These are phyloP conservation scores for Drosophila tropicalis DNA, from an alignment of 1,140 invertebrate species.

Conservation along the genomic window DNA sequence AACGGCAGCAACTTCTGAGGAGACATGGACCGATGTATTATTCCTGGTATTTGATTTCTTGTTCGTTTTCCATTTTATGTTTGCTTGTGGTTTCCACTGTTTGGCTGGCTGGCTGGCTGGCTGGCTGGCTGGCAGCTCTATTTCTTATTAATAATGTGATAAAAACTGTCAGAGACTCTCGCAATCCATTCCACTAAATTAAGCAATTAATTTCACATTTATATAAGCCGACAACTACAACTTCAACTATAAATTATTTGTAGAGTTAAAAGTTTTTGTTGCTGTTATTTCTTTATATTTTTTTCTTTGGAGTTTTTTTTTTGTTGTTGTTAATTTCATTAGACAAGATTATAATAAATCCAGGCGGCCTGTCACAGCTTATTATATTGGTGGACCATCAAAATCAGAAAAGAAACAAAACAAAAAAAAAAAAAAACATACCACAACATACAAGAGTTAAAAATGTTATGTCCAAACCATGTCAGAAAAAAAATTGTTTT, in stretches of 20 bases:
- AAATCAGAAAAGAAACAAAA: constrained; percentile 3
- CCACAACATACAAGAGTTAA: not conserved
- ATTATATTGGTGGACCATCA: constrained; percentile 61
- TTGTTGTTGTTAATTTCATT: constrained; percentile 4
- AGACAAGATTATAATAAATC: constrained; percentile 58
- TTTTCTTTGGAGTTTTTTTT: constrained; percentile 14
- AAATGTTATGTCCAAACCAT: constrained; percentile 29
- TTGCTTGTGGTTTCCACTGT: constrained; percentile 10
- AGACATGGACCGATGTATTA: constrained; percentile 16
- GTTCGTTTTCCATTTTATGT: constrained; percentile 14
- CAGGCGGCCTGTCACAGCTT: constrained; percentile 64
- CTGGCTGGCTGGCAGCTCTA: constrained; percentile 46
- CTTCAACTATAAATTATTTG: constrained; percentile 71
- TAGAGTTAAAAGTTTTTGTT: constrained; percentile 21
- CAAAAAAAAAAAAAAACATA: not conserved
- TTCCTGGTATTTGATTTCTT: constrained; percentile 66
- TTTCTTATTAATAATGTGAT: constrained; percentile 82
- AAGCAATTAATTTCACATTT: constrained; percentile 80
- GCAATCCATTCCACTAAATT: constrained; percentile 80
- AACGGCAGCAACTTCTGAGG: not conserved
- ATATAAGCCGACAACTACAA: constrained; percentile 76
- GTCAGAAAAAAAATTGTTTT: constrained; percentile 23
- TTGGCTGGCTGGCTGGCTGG: constrained; percentile 5
- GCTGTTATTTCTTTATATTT: constrained; percentile 10
- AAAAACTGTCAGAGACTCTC: constrained; percentile 75